Percentiles rank a stretch among this genome's conserved stretches.
phyloP scores from a whole-genome alignment of 2,113 vertebrate species.

The Dromaius novaehollandiae region DNA sequence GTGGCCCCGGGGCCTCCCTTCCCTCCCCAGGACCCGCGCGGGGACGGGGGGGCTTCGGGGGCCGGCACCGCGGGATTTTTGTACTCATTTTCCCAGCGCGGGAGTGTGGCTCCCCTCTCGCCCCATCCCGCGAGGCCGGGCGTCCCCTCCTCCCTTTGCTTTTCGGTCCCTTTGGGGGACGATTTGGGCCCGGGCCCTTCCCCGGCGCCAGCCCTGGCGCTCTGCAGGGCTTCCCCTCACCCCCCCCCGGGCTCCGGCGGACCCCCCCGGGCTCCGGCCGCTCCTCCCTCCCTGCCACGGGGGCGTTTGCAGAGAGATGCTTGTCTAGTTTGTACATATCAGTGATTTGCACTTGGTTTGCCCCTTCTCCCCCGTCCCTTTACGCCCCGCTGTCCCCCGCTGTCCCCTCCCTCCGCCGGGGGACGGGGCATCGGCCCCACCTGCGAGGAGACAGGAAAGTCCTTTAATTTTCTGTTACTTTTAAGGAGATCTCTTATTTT shows the following conservation, averaged over 20 bases:
- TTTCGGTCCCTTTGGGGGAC: neutral
- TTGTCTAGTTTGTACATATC: conserved; percentile 36
- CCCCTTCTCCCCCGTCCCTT: neutral
- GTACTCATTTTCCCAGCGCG: neutral
- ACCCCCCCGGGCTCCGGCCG: too few species aligned
- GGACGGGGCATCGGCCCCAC: neutral
- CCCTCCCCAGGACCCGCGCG: too few species aligned
- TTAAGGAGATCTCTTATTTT: conserved; percentile 25
- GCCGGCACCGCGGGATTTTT: neutral
- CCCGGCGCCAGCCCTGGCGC: too few species aligned
- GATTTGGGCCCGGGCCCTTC: too few species aligned
- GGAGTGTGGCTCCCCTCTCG: neutral
- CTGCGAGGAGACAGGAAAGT: conserved; percentile 12
- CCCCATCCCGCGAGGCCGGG: neutral
- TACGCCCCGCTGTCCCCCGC: too few species aligned
- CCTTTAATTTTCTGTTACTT: conserved; percentile 53
- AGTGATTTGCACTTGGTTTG: conserved; percentile 69
- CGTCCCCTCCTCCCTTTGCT: neutral
- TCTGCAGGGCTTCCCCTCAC: too few species aligned
- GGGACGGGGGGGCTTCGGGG: too few species aligned
- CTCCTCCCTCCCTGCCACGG: neutral
- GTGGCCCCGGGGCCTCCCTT: too few species aligned
- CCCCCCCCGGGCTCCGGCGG: too few species aligned
- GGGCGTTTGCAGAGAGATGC: neutral
- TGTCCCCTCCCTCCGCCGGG: too few species aligned